Percentiles rank a stretch among this genome's conserved stretches.
Evolutionary conservation across 2,113 vertebrate genomes (phyloP).

Genomic region (Hippocampus mohnikei): DNA sequence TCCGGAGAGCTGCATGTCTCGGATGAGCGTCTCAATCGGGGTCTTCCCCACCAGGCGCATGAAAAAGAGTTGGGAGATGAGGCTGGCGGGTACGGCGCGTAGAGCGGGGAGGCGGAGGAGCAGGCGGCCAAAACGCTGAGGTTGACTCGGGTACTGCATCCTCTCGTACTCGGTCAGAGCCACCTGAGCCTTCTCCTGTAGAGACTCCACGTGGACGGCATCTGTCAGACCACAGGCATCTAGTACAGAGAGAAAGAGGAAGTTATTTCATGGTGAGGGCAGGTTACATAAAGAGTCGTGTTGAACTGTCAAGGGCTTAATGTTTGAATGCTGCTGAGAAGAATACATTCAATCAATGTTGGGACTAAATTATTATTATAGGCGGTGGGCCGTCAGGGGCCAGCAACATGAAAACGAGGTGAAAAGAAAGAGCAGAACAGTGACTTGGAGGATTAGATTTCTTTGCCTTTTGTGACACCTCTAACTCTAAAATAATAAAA

Average conservation of each 20-base stretch:
- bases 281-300: constrained; percentile 61
- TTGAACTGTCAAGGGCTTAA: constrained; percentile 20
- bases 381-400: too few relatives aligned
- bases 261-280: constrained; percentile 56
- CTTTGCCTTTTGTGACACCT: too few relatives aligned
- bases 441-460: too few relatives aligned
- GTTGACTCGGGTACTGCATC: constrained; percentile 86
- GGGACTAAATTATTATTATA: background rate
- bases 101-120: constrained; percentile 88
- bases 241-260: constrained; percentile 44
- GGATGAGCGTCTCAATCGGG: constrained; percentile 91
- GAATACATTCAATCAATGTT: constrained; percentile 1
- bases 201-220: constrained; percentile 84
- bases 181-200: constrained; percentile 96
- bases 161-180: constrained; percentile 89
- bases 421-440: too few relatives aligned
- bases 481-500: too few relatives aligned
- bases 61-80: constrained; percentile 97
- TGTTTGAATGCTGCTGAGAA: background rate
- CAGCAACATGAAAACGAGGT: too few relatives aligned
- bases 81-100: constrained; percentile 84
- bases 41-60: constrained; percentile 96
- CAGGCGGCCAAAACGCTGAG: constrained; percentile 88
- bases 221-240: constrained; percentile 93
- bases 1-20: constrained; percentile 95